Conservation (phyloP, 2,888 invertebrate genomes). For the Netelia fuscicornis region DNA sequence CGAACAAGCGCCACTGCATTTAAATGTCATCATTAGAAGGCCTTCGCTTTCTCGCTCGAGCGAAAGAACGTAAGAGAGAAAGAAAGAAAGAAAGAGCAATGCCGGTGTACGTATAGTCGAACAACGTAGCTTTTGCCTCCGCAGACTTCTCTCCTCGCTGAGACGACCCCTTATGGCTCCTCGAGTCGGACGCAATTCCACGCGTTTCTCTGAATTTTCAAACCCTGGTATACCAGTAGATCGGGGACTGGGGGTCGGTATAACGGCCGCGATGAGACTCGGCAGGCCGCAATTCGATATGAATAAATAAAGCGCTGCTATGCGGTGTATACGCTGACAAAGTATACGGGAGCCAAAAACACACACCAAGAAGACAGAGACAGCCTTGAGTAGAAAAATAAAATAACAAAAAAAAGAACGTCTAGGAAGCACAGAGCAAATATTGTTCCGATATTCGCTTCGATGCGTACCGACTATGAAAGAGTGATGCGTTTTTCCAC, state of each 20-base stretch:
- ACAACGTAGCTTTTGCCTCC: constrained; percentile 52
- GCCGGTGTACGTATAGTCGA: constrained; percentile 25
- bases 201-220: constrained; percentile 69
- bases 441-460: not conserved
- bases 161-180: constrained; percentile 53
- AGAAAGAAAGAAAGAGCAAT: constrained; percentile 26
- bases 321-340: constrained; percentile 67
- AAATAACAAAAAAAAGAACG: constrained; percentile 4
- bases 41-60: constrained; percentile 75
- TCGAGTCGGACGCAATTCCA: constrained; percentile 63
- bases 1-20: constrained; percentile 85
- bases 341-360: constrained; percentile 45
- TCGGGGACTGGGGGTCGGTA: constrained; percentile 19
- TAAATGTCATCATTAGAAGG: constrained; percentile 85
- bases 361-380: constrained; percentile 25
- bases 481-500: not conserved
- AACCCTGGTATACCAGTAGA: constrained; percentile 50
- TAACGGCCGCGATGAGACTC: constrained; percentile 69
- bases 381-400: constrained; percentile 5
- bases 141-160: constrained; percentile 57
- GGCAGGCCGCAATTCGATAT: constrained; percentile 74
- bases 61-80: not conserved
- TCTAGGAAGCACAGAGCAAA: constrained; percentile 5
- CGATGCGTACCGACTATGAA: not conserved
- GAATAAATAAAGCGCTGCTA: constrained; percentile 81